Evolutionary conservation across 92 coral and sea anemone species (phyloP), one percentile per base, ranked within the genome.

Genomic region (Zoanthus sociatus): DNA sequence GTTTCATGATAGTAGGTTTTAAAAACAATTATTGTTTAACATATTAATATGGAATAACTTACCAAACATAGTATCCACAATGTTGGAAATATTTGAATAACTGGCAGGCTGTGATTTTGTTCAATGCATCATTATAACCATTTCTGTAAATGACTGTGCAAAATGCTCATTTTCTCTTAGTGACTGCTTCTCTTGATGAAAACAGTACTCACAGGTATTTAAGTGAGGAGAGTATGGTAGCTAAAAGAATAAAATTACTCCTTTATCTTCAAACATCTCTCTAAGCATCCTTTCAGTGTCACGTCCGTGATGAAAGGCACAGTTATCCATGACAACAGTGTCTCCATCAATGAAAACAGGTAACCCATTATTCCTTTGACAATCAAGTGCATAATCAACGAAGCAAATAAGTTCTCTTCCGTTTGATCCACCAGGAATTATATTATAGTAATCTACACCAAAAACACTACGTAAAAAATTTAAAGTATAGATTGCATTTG

Each of bases 181-280:
- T 51, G 86, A 78, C 50, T 61, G 64, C 81, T 92, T 92, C 91
- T 90, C 77, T 37, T 79, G 81, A 71, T 78, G 89, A 68, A 92
- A 92, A 42, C 95, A 92, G 31, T 60, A 87, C 60, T 92, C 93
- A 51, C 95, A 92, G 15, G 95, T 83, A 69, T 90, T 92, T 18
- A 86, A 69, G 37, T 78, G 83, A 7, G 91, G 93, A 9, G 82
- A 81, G 68, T 90, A 92, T 55, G 93, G 93, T 5, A 91, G 93
- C 86, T 90, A 93, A 77, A 87, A 92, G 7, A 83, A 26, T 61
- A 92, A 78, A 47, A 60, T 60, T 13, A 83, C 87, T 9, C 88
- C 86, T 71, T 77, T 21, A 66, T 44, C 77, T 44, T 42, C 89
- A 30, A 90, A 79, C 91, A 92, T 87, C 47, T 87, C 58, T 71